Base-by-base conservation (phyloP, 2,888 invertebrate genomes). In the Pristionchus japonicus region DNA sequence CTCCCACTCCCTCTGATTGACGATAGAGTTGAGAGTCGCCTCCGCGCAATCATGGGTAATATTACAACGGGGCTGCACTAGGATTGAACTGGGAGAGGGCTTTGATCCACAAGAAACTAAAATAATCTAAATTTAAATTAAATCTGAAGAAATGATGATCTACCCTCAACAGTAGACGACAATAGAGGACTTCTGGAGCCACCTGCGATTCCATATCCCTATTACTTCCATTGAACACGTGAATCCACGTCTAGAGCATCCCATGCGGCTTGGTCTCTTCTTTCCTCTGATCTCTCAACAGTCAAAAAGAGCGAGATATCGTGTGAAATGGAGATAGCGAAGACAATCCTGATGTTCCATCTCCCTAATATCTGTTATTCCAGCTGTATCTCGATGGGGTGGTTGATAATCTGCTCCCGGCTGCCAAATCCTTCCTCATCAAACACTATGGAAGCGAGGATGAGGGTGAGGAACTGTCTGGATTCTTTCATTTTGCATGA, bases 351-450 rank as follows among this genome's bases (percentile, higher is more conserved):
- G 23, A 9, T 23, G 1, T 67, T 67, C 31, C n/a, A n/a, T 67
- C 34, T 15, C 11, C n/a, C 70, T 20, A 23, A 15, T 74, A 1
- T 11, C 70, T 47, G 43, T 77, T 77, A 23, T 77, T 77, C 43
- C 89, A 92, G 93, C 90, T 93, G 47, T 92, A 91, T 43, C 89
- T 92, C 4, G 93, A 93, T 89, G 91, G 92, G 84, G 93, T 93
- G 23, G 93, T 93, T n/a, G 93, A 93, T 88, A 93, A 93, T 88
- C 88, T 93, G 13, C 88, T 93, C 7, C 92, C 93, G 11, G 91
- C 93, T 4, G 93, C 93, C 23, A 88, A 90, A 88, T 90, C 92
- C 6, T 93, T 90, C 85, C 90, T 93, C 61, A 67, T 92, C 23
- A 88, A 89, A 31, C 88, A 91, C 31, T 93, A 93, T 86, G 88